Base-by-base conservation (phyloP, 2,888 invertebrate species). In the Xylota segnis region DNA sequence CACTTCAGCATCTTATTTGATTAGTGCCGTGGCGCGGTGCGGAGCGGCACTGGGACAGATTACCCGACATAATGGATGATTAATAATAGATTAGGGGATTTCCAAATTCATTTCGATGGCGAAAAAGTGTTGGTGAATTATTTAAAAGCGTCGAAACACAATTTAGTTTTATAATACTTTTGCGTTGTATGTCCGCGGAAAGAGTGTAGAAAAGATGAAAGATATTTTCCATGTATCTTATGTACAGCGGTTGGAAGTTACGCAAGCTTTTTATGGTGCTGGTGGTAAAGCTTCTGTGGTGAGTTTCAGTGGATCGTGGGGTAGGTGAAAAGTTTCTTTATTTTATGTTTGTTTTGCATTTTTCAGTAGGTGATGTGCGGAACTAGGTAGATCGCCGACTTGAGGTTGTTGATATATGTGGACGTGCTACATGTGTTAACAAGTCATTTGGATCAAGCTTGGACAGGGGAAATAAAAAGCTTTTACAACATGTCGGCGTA, bases 31-130 rank as follows among this genome's bases (percentile, higher is more conserved):
- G 7, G 32, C 23, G 23, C n/a, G n/a, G n/a, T n/a, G n/a, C n/a
- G n/a, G n/a, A n/a, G n/a, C n/a, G 52, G 27, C 29, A 27, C 50
- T 27, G 7, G 16, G 12, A 23, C 1, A 12, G 50, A 12, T 18
- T 37, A 37, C 10, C 4, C 27, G 12, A 23, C 29, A 34, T 71
- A 71, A 71, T 71, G 47, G 59, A 34, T 32, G 56, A 59, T 71
- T 50, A 59, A 71, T 71, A 59, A 71, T 50, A 34, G 58, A 50
- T 59, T 50, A 50, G 71, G 71, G 68, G 59, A 59, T 71, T 58
- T 71, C 59, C 59, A 47, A 71, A 40, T 47, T 59, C n/a, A 14
- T 43, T 68, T 14, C 40, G 29, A 43, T 10, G 40, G 40, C 14
- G 14, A 68, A 10, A 40, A 27, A 40, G 40, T 40, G 27, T 16